Conservation (phyloP, 1,140 invertebrate species). For the Atta cephalotes region DNA sequence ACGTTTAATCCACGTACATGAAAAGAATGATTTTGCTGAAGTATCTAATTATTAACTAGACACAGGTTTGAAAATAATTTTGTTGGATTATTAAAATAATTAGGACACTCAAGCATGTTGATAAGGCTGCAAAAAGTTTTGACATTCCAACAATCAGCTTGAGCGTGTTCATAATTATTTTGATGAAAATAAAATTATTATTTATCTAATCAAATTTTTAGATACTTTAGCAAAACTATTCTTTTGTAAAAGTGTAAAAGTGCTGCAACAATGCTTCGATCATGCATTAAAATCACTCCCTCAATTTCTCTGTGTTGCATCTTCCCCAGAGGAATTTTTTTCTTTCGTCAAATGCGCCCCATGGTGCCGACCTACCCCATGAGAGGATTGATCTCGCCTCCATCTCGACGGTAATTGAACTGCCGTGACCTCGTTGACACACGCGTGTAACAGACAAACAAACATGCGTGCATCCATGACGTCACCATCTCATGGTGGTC, state of each 20-base stretch:
- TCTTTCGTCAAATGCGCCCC: conserved; percentile 27
- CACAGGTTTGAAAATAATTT: too few relatives aligned
- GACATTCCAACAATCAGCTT: too few relatives aligned
- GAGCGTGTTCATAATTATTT: too few relatives aligned
- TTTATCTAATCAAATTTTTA: too few relatives aligned
- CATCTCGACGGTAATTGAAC: conserved; percentile 51
- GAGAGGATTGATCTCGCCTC: conserved; percentile 24
- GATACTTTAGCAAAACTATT: too few relatives aligned
- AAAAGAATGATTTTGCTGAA: too few relatives aligned
- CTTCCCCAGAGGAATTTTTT: neutral
- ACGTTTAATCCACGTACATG: neutral
- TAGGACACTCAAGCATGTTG: too few relatives aligned
- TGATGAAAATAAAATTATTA: too few relatives aligned
- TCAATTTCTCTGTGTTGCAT: conserved; percentile 9
- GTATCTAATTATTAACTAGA: too few relatives aligned
- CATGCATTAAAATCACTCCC: conserved; percentile 25
- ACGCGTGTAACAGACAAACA: conserved; percentile 40
- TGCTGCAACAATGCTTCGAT: conserved; percentile 51
- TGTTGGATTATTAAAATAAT: too few relatives aligned
- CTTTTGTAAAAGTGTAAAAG: neutral
- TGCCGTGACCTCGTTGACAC: conserved; percentile 58
- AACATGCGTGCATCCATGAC: conserved; percentile 27
- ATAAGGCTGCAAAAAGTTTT: too few relatives aligned
- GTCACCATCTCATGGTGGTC: conserved; percentile 14
- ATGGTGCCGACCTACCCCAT: conserved; percentile 22